A percentile compares a stretch with the other conserved stretches of the same genome.
These are phyloP conservation scores for Drosophila barbarae DNA, from an alignment of 2,888 invertebrate species.

Conservation along the genomic window DNA sequence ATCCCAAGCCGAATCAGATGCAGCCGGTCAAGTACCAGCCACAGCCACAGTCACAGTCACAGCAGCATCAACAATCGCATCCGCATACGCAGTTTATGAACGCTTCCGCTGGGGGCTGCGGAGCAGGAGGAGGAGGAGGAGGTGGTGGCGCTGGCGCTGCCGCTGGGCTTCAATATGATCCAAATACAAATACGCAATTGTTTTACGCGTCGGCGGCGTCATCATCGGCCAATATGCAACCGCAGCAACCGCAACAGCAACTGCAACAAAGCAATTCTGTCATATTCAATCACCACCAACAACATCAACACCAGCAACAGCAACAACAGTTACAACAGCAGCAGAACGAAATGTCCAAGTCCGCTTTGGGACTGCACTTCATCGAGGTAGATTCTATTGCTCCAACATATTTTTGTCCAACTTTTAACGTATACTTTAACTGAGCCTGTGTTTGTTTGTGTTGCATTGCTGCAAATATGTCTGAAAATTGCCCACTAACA, in stretches of 20 bases:
- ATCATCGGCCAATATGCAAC: constrained; percentile 54
- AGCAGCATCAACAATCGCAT: constrained; percentile 52
- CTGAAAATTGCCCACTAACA: constrained; percentile 30
- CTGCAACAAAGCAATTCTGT: constrained; percentile 76
- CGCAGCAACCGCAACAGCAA: constrained; percentile 56
- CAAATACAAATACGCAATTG: constrained; percentile 71
- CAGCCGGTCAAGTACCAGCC: constrained; percentile 60
- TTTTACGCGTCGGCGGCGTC: constrained; percentile 58
- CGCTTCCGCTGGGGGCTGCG: constrained; percentile 47
- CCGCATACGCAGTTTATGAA: constrained; percentile 72
- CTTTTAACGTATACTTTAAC: not conserved
- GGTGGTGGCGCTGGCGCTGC: constrained; percentile 31
- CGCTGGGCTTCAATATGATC: constrained; percentile 62
- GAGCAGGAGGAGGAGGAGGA: constrained; percentile 10
- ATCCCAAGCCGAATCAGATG: constrained; percentile 73
- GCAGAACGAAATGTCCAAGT: constrained; percentile 79
- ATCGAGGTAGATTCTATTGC: constrained; percentile 77
- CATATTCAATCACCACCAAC: constrained; percentile 73
- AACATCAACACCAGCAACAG: constrained; percentile 43
- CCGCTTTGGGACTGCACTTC: constrained; percentile 76
- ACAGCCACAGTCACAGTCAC: constrained; percentile 39
- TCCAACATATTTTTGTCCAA: constrained; percentile 13
- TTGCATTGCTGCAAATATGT: constrained; percentile 41
- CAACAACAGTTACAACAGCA: constrained; percentile 62
- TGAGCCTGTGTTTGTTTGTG: constrained; percentile 16